These are phyloP conservation scores for Asteroscopus sphinx DNA, from an alignment of 2,888 invertebrate species.

Conservation along the genomic window DNA sequence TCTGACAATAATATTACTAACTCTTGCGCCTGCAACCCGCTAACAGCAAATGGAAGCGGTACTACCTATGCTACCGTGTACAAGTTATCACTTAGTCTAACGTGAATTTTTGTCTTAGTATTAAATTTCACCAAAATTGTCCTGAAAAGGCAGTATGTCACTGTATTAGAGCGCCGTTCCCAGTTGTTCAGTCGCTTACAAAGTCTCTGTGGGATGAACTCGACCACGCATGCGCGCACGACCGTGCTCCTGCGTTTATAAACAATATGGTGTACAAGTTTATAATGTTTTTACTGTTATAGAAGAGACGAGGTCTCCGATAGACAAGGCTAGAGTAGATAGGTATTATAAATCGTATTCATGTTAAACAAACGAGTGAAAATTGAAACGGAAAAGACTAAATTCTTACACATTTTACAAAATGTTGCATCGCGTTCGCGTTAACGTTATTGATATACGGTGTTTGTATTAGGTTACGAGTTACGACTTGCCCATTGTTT, in stretches of 20 bases:
- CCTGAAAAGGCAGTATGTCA: constrained; percentile 29
- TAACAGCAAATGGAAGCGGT: constrained; percentile 58
- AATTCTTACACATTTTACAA: constrained; percentile 87
- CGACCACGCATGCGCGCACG: constrained; percentile 45
- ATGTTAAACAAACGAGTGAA: constrained; percentile 85
- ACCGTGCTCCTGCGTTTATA: constrained; percentile 54
- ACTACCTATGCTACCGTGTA: constrained; percentile 23
- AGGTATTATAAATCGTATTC: constrained; percentile 84
- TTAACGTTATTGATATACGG: constrained; percentile 84
- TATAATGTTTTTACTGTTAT: constrained; percentile 84
- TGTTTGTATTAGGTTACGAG: constrained; percentile 79
- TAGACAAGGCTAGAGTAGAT: constrained; percentile 89
- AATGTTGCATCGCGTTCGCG: constrained; percentile 86
- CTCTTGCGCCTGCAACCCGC: constrained; percentile 65
- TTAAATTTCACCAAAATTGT: constrained; percentile 17
- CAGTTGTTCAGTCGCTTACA: constrained; percentile 47
- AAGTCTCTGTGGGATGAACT: constrained; percentile 45
- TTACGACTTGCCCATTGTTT: constrained; percentile 67
- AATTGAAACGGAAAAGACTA: constrained; percentile 89
- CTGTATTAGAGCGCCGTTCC: constrained; percentile 48
- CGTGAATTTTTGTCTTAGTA: constrained; percentile 31
- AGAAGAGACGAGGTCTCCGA: constrained; percentile 85
- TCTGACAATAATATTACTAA: constrained; percentile 87
- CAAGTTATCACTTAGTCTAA: constrained; percentile 26
- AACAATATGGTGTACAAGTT: constrained; percentile 74